A percentile compares a stretch with the other conserved stretches of the same genome.
Conservation (phyloP, 2,888 invertebrate genomes). For the Torymus tubicola region DNA sequence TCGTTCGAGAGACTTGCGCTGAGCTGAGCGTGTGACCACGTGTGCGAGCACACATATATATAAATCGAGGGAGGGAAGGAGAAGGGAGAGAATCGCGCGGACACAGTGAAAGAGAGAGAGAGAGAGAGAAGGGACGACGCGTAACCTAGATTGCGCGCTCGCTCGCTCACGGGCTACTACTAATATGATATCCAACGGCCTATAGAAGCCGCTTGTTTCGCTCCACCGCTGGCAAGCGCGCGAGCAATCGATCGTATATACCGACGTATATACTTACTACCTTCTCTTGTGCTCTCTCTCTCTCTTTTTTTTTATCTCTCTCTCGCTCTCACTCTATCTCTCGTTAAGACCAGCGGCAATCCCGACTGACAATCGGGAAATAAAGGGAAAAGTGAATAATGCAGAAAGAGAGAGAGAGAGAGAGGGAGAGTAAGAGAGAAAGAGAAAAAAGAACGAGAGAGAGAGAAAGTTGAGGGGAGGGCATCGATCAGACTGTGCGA, state of each 20-base stretch:
- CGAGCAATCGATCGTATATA: conserved; percentile 39
- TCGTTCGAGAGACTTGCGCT: too few species aligned
- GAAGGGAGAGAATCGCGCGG: too few species aligned
- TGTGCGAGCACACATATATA: conserved; percentile 9
- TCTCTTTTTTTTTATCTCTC: background rate
- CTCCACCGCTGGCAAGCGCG: conserved; percentile 16
- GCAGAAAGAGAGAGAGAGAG: background rate
- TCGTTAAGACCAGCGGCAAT: conserved; percentile 27
- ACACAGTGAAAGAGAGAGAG: conserved; percentile 2
- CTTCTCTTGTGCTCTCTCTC: conserved; percentile 6
- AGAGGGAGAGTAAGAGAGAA: too few species aligned
- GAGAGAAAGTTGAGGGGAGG: background rate
- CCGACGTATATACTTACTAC: background rate
- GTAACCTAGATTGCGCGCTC: conserved; percentile 36
- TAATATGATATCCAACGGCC: conserved; percentile 42
- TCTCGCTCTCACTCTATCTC: background rate
- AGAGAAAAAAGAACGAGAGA: background rate
- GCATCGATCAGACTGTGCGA: conserved; percentile 22
- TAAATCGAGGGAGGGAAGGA: background rate
- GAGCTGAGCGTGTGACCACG: background rate
- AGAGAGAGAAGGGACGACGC: conserved; percentile 10
- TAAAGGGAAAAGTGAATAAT: conserved; percentile 27
- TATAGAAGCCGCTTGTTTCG: conserved; percentile 35
- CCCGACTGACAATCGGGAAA: conserved; percentile 36
- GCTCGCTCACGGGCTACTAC: conserved; percentile 32